Evolutionary conservation across 2,888 invertebrate species (phyloP), one percentile per base, ranked within the genome.

Genomic region (Cybosia mesomella): DNA sequence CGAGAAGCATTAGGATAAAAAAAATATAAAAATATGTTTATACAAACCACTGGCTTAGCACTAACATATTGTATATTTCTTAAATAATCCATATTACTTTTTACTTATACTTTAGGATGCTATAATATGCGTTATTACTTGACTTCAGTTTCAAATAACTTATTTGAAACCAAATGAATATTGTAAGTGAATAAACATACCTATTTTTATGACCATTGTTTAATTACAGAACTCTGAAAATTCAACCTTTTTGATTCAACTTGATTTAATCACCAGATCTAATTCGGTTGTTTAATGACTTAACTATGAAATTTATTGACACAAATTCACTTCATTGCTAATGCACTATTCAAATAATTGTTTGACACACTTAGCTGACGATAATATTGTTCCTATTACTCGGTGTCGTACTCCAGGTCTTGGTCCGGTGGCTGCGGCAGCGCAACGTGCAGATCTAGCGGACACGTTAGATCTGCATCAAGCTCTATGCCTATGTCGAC

Each of bases 161-260:
- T 49, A 49, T 49, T 49, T 49, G 49, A 8, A n/a, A 49, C 49
- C 49, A 84, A 77, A 80, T 68, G 73, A 80, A 79, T 86, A 86
- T 80, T 83, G 79, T 83, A 84, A 88, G 83, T 80, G 75, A 88
- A 82, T 84, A 86, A 87, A 86, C 80, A 77, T 84, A 85, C 79
- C 72, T 87, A 84, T 82, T 83, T 80, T 80, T 78, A 81, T 64
- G 8, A 39, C 36, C 69, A 67, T 73, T 55, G 75, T 87, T 86
- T 86, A 72, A 83, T 82, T 83, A 28, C n/a, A 8, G 5, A 43
- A n/a, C 18, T 18, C n/a, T 49, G n/a, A n/a, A 49, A 49, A 49
- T 49, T n/a, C 18, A 49, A 49, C n/a, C 9, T 49, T 49, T 18
- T n/a, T 49, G 18, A 49, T n/a, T n/a, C 9, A n/a, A 18, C 9